Evolutionary conservation across 2,888 invertebrate species (phyloP).

Genomic region (Gymnoscelis rufifasciata): DNA sequence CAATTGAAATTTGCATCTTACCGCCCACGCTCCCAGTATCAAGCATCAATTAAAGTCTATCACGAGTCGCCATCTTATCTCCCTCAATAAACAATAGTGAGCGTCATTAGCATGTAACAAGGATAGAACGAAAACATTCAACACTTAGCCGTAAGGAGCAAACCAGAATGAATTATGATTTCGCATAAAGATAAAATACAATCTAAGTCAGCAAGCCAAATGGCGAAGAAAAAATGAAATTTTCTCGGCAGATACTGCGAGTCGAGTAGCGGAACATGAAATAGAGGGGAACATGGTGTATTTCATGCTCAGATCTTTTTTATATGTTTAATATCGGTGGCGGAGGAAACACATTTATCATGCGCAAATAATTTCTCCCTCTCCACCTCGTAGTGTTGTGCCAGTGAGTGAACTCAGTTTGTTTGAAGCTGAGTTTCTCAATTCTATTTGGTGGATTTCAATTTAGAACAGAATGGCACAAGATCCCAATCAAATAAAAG

Average conservation of each 20-base stretch:
- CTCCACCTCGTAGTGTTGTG: not conserved
- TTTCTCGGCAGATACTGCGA: conserved; percentile 55
- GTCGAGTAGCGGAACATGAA: conserved; percentile 51
- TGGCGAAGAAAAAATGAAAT: conserved; percentile 69
- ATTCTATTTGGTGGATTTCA: conserved; percentile 6
- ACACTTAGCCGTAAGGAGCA: conserved; percentile 58
- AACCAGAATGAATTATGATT: conserved; percentile 75
- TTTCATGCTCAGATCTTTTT: conserved; percentile 24
- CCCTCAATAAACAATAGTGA: conserved; percentile 58
- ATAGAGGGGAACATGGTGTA: conserved; percentile 42
- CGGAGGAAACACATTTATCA: conserved; percentile 15
- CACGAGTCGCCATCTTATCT: conserved; percentile 54
- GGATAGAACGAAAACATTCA: conserved; percentile 62
- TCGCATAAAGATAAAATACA: conserved; percentile 76
- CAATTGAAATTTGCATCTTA: conserved; percentile 21
- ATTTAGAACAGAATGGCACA: conserved; percentile 5
- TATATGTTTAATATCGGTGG: conserved; percentile 21
- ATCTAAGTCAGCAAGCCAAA: conserved; percentile 71
- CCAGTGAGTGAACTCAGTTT: not conserved
- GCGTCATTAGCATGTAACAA: conserved; percentile 57
- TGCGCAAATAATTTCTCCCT: conserved; percentile 13
- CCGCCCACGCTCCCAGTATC: conserved; percentile 17
- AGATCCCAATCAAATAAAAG: conserved; percentile 24
- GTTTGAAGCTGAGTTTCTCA: not conserved
- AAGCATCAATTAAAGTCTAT: conserved; percentile 47